Percentiles rank a stretch among this genome's conserved stretches.
Conservation (phyloP, 2,797 vertebrate genomes). For the Peromyscus melanophrys region DNA sequence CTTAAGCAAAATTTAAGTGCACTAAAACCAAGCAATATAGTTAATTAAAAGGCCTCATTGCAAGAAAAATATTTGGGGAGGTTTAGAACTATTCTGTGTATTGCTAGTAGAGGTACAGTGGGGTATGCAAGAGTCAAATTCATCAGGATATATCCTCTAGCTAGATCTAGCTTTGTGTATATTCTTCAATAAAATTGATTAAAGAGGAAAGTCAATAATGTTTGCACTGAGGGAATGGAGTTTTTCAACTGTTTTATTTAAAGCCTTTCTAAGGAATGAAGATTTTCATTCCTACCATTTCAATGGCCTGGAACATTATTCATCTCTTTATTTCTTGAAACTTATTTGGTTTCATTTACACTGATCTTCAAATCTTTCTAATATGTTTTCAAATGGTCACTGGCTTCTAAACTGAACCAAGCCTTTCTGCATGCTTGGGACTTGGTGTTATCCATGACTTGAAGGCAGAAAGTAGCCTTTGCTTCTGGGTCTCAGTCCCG, state of each 20-base stretch:
- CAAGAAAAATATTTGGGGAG: background rate
- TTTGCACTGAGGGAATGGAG: background rate
- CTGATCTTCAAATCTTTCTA: background rate
- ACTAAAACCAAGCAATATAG: slow-evolving; percentile 6
- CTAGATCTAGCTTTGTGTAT: background rate
- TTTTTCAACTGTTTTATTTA: background rate
- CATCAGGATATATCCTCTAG: slow-evolving; percentile 20
- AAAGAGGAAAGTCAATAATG: background rate
- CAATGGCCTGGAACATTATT: background rate
- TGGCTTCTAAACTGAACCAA: background rate
- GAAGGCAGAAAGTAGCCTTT: background rate
- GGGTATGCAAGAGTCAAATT: background rate
- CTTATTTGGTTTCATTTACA: background rate
- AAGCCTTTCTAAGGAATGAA: background rate
- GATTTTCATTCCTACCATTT: background rate
- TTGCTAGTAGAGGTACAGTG: background rate
- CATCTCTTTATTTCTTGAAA: background rate
- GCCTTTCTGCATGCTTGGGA: background rate
- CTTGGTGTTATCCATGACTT: background rate
- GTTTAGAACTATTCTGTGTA: background rate
- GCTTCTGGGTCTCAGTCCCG: background rate
- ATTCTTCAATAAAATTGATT: slow-evolving; percentile 23
- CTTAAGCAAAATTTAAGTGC: background rate
- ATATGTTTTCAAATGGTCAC: background rate
- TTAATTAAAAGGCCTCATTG: background rate